Percentiles rank a stretch among this genome's conserved stretches.
Evolutionary conservation across 1,140 invertebrate species (phyloP).

Genomic region (Bombyx mandarina): DNA sequence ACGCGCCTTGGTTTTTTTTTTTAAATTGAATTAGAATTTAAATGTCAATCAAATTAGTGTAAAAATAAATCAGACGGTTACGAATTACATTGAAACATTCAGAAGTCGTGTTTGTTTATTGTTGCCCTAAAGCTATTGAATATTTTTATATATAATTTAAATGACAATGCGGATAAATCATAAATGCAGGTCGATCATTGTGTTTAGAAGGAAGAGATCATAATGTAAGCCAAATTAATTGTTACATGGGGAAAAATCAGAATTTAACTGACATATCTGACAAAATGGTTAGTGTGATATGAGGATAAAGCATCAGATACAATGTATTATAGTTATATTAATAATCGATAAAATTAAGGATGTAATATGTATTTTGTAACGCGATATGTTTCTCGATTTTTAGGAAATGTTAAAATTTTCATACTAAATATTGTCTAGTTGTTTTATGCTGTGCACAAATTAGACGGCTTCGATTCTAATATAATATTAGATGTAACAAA

Average conservation of each 20-base stretch:
- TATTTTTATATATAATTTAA: constrained; percentile 39
- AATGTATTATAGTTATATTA: constrained; percentile 65
- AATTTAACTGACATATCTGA: constrained; percentile 71
- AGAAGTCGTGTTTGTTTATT: no score
- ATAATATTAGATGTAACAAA: constrained; percentile 32
- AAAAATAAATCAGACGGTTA: no score
- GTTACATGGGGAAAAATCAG: constrained; percentile 67
- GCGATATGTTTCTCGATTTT: constrained; percentile 60
- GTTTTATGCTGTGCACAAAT: constrained; percentile 65
- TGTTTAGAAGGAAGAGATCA: constrained; percentile 37
- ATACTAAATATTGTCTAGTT: constrained; percentile 28
- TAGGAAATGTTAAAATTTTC: constrained; percentile 58
- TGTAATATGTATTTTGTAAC: constrained; percentile 67
- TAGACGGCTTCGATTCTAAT: constrained; percentile 35
- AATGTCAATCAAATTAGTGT: no score
- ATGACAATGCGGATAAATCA: constrained; percentile 37
- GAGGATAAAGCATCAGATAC: constrained; percentile 56
- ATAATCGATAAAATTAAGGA: constrained; percentile 61
- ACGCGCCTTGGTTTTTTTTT: not conserved
- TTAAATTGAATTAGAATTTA: not conserved
- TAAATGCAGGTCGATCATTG: constrained; percentile 27
- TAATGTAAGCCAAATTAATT: constrained; percentile 59
- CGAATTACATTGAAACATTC: no score
- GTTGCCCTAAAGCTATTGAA: no score
- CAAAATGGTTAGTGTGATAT: constrained; percentile 70